phyloP scores from a whole-genome alignment of 1,140 invertebrate species.

The Dinoponera quadriceps region DNA sequence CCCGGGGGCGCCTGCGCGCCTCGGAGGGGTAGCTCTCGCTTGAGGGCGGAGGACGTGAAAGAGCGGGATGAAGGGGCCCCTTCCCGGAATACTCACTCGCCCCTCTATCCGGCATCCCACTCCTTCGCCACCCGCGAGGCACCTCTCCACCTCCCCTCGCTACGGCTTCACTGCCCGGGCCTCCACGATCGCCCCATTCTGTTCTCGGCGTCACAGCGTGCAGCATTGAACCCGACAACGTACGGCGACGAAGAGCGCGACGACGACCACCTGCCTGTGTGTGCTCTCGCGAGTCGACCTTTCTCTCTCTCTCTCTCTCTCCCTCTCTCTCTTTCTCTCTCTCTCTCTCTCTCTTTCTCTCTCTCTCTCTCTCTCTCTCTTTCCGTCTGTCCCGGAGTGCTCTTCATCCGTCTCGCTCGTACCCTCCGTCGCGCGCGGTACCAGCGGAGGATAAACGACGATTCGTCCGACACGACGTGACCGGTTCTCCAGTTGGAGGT shows the following conservation, averaged over 20 bases:
- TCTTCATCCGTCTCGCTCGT: slow-evolving; percentile 32
- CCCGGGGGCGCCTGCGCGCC: slow-evolving; percentile 75
- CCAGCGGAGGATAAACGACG: slow-evolving; percentile 25
- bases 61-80: slow-evolving; percentile 67
- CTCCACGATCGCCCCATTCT: slow-evolving; percentile 85
- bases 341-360: slow-evolving; percentile 45
- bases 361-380: slow-evolving; percentile 26
- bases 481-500: neutral
- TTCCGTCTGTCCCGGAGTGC: slow-evolving; percentile 33
- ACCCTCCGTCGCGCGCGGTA: slow-evolving; percentile 14
- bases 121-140: slow-evolving; percentile 60
- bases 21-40: slow-evolving; percentile 68
- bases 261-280: slow-evolving; percentile 78
- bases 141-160: slow-evolving; percentile 72
- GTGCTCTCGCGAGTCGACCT: slow-evolving; percentile 56
- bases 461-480: slow-evolving; percentile 28
- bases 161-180: slow-evolving; percentile 85
- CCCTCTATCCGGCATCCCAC: slow-evolving; percentile 62
- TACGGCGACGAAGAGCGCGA: slow-evolving; percentile 73
- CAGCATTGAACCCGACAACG: slow-evolving; percentile 80
- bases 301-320: slow-evolving; percentile 48
- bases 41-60: slow-evolving; percentile 64
- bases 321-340: slow-evolving; percentile 43
- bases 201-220: slow-evolving; percentile 85
- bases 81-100: slow-evolving; percentile 67